phyloP scores from a whole-genome alignment of 64 coral and sea anemone species.

The Astreopora myriophthalma region DNA sequence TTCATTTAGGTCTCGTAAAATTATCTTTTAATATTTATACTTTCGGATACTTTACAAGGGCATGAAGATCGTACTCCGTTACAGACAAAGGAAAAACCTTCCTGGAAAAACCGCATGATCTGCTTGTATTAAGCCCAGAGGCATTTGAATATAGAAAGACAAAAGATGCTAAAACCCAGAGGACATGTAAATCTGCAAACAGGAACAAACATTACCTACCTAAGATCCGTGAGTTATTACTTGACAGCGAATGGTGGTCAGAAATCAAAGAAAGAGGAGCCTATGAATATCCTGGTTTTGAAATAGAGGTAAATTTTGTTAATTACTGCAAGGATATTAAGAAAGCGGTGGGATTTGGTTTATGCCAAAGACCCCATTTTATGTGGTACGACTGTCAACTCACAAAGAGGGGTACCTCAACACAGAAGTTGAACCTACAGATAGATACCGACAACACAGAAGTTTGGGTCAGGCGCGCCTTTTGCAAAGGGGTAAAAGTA shows the following conservation, averaged over 20 bases:
- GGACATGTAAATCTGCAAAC: not conserved
- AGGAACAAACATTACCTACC: constrained; percentile 4
- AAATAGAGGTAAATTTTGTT: too few species aligned
- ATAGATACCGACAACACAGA: not conserved
- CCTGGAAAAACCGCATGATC: not conserved
- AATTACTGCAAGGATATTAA: too few species aligned
- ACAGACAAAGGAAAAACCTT: not conserved
- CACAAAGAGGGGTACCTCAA: not conserved
- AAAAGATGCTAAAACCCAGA: not conserved
- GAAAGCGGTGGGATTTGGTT: too few species aligned
- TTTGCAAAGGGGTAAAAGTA: too few species aligned
- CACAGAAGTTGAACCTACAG: not conserved
- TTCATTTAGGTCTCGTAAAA: not conserved
- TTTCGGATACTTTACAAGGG: not conserved
- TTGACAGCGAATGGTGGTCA: not conserved
- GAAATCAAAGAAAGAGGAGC: not conserved
- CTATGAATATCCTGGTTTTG: constrained; percentile 45
- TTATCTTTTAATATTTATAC: constrained; percentile 15
- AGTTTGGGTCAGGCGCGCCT: not conserved
- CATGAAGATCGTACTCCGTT: not conserved
- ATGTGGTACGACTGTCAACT: not conserved
- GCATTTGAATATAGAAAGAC: not conserved
- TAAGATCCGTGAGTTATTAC: constrained; percentile 2
- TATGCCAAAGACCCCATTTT: not conserved
- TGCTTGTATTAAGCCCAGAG: not conserved